Evolutionary conservation across 2,797 vertebrate genomes (phyloP).

Genomic region (Distichodus sexfasciatus): DNA sequence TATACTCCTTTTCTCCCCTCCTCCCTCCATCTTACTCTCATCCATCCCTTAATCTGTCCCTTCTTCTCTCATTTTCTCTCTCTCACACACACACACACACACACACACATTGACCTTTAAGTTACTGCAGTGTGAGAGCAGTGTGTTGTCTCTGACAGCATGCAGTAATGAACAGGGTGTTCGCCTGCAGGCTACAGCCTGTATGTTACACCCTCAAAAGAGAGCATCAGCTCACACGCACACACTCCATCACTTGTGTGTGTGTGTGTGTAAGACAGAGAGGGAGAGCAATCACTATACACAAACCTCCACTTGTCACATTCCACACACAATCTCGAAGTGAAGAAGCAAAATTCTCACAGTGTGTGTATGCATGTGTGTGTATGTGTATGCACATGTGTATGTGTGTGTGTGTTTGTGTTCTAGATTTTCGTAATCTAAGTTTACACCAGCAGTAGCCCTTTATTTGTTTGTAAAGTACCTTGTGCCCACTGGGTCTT

Average conservation of each 20-base stretch:
- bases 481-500: neutral
- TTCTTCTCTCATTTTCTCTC: neutral
- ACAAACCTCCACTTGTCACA: too few relatives aligned
- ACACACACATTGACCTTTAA: slow-evolving; percentile 4
- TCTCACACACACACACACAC: neutral
- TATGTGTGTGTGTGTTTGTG: neutral
- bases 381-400: neutral
- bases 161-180: neutral
- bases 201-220: neutral
- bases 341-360: too few relatives aligned
- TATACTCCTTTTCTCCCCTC: too few relatives aligned
- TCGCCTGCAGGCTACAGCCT: neutral
- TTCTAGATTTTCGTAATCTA: neutral
- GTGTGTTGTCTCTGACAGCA: neutral
- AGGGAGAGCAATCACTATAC: too few relatives aligned
- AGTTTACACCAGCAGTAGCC: neutral
- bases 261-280: too few relatives aligned
- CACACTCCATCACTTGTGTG: too few relatives aligned
- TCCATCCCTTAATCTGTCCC: too few relatives aligned
- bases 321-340: too few relatives aligned
- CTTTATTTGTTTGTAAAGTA: neutral
- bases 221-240: neutral
- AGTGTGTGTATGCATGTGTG: neutral
- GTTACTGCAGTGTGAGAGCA: neutral
- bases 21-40: too few relatives aligned